Conservation (phyloP, 2,888 invertebrate genomes). For the Pardosa pseudoannulata region DNA sequence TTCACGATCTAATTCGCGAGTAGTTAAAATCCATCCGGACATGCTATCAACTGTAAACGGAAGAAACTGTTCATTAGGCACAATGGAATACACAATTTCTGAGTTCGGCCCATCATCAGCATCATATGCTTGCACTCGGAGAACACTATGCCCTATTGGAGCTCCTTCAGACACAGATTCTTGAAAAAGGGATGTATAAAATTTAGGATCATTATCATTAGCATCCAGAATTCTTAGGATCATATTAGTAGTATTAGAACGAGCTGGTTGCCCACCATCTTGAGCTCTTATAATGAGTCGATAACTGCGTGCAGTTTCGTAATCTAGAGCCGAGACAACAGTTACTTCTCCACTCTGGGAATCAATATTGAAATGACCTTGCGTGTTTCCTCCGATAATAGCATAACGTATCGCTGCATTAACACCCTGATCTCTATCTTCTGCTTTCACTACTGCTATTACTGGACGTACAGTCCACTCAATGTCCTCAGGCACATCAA, state of each 20-base stretch:
- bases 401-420: constrained; percentile 96
- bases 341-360: constrained; percentile 87
- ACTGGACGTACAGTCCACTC: constrained; percentile 89
- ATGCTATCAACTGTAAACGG: constrained; percentile 90
- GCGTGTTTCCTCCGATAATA: constrained; percentile 92
- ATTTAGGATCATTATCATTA: constrained; percentile 90
- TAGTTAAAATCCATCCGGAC: constrained; percentile 93
- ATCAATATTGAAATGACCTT: constrained; percentile 95
- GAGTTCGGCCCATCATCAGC: constrained; percentile 94
- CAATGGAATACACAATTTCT: constrained; percentile 87
- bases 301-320: constrained; percentile 90
- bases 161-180: constrained; percentile 95
- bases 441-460: constrained; percentile 88
- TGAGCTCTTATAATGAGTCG: constrained; percentile 94
- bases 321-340: constrained; percentile 90
- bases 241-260: constrained; percentile 95
- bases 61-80: constrained; percentile 79
- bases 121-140: constrained; percentile 96
- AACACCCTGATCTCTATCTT: constrained; percentile 92
- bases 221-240: constrained; percentile 93
- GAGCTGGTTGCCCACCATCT: constrained; percentile 94
- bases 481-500: constrained; percentile 91
- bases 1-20: constrained; percentile 91
- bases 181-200: constrained; percentile 93
- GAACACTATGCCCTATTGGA: constrained; percentile 90